Percentiles rank a stretch among this genome's conserved stretches.
These are phyloP conservation scores for Synergus umbraculus DNA, from an alignment of 2,888 invertebrate species.

Conservation along the genomic window DNA sequence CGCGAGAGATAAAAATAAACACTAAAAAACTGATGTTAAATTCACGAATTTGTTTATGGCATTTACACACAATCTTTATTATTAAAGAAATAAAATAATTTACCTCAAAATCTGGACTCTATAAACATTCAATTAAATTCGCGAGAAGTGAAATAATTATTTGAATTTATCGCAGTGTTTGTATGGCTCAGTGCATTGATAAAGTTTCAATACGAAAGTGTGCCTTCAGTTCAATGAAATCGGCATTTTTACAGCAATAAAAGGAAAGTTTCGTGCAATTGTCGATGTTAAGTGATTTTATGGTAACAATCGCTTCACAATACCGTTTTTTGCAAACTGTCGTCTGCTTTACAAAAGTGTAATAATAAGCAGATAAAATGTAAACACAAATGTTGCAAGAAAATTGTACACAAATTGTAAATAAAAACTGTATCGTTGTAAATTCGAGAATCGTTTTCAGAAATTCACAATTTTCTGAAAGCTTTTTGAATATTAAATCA, in stretches of 20 bases:
- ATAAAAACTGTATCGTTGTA: neutral
- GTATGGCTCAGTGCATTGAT: slow-evolving; percentile 6
- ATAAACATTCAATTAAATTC: slow-evolving; percentile 31
- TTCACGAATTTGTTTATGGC: neutral
- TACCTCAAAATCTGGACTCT: slow-evolving; percentile 1
- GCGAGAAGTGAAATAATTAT: slow-evolving; percentile 7
- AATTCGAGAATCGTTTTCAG: neutral
- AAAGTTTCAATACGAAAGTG: slow-evolving; percentile 6
- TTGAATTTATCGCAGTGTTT: neutral
- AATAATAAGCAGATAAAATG: neutral
- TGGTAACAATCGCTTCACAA: slow-evolving; percentile 6
- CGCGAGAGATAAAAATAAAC: neutral
- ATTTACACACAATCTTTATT: neutral
- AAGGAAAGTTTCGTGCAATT: slow-evolving; percentile 8
- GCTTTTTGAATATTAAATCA: neutral
- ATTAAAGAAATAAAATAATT: slow-evolving; percentile 3
- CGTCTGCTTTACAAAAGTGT: neutral
- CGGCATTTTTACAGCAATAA: slow-evolving; percentile 25
- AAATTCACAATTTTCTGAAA: neutral
- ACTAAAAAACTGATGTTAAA: neutral
- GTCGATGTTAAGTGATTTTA: slow-evolving; percentile 18
- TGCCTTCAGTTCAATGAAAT: slow-evolving; percentile 19
- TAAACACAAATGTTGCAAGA: neutral
- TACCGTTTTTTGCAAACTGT: neutral
- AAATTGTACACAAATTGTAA: neutral